Evolutionary conservation across 2,888 invertebrate species (phyloP).

Genomic region (Anodontia alba): DNA sequence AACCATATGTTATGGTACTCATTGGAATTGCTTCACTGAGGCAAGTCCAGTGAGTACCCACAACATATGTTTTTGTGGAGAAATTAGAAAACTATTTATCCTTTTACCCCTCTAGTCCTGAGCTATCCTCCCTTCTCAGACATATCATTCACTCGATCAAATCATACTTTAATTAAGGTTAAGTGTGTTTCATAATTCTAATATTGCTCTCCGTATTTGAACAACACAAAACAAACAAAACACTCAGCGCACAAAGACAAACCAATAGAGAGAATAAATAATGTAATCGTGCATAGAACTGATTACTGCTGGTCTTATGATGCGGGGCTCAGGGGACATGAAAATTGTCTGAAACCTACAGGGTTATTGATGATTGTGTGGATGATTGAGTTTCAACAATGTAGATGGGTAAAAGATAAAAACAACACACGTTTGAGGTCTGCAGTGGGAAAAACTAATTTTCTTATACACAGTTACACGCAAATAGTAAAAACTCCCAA

Average conservation of each 20-base stretch:
- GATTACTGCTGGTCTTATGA: not conserved
- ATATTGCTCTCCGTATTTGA: not conserved
- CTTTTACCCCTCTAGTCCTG: no score
- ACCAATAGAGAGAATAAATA: slow-evolving; percentile 16
- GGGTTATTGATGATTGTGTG: not conserved
- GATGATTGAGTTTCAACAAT: not conserved
- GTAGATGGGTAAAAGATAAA: not conserved
- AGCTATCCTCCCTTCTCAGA: not conserved
- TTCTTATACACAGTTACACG: no score
- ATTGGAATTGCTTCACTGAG: no score
- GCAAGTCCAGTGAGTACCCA: no score
- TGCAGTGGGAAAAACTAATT: no score
- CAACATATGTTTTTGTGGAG: no score
- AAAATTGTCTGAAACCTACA: not conserved
- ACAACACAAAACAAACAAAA: not conserved
- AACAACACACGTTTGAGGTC: not conserved
- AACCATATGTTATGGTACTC: no score
- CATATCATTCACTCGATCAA: not conserved
- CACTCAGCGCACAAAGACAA: not conserved
- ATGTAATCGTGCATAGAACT: not conserved
- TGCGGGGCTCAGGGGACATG: not conserved
- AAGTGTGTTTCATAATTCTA: slow-evolving; percentile 15
- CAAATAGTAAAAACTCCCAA: no score
- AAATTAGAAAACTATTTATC: no score
- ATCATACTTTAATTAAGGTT: slow-evolving; percentile 9